phyloP scores from a whole-genome alignment of 2,888 invertebrate genomes.

The Aphidoletes aphidimyza region DNA sequence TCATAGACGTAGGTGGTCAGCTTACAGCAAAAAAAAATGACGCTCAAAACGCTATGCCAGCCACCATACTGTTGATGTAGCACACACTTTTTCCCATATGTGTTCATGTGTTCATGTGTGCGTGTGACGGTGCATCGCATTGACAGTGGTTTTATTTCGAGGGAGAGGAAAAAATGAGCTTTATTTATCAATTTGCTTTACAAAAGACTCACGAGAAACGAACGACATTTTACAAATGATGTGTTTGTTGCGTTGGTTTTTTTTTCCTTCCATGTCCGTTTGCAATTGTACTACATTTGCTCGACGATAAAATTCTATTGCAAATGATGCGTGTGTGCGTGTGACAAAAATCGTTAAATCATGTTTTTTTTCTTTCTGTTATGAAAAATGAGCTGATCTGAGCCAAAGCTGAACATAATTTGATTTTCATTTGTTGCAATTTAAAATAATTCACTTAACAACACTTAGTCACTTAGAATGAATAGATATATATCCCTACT shows the following conservation, averaged over 20 bases:
- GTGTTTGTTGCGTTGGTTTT: conserved; percentile 36
- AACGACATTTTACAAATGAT: conserved; percentile 41
- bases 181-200: conserved; percentile 38
- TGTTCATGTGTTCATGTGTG: not conserved
- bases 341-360: not conserved
- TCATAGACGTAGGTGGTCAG: conserved; percentile 41
- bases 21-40: conserved; percentile 8
- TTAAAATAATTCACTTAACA: too few species aligned
- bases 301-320: not conserved
- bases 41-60: not conserved
- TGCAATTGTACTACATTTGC: not conserved
- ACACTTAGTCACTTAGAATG: too few species aligned
- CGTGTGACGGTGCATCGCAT: not conserved
- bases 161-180: conserved; percentile 1
- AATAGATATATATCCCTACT: too few species aligned
- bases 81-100: not conserved
- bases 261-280: conserved; percentile 1
- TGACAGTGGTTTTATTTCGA: not conserved
- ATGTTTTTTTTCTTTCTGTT: too few species aligned
- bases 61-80: not conserved
- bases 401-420: too few species aligned
- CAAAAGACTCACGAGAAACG: conserved; percentile 13
- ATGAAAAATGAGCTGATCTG: not conserved
- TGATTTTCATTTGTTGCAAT: too few species aligned
- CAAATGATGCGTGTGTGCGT: too few species aligned